Conservation (phyloP, 2,797 vertebrate genomes). For the Salarias fasciatus region DNA sequence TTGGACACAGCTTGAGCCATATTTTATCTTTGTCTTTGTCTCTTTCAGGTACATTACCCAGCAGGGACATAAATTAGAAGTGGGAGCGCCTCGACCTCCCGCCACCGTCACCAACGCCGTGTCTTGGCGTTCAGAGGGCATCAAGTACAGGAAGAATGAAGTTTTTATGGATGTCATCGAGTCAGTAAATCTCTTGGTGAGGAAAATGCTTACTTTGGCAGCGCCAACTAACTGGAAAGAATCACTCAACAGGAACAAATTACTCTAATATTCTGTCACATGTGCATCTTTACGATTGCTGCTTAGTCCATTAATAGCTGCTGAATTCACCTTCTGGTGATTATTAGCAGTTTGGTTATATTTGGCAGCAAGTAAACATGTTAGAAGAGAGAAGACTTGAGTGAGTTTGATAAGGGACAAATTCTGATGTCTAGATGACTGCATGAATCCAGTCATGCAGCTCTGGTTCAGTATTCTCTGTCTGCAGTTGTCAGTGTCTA, state of each 20-base stretch:
- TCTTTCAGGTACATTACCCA: conserved; percentile 86
- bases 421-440: too few relatives aligned
- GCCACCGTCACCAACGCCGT: conserved; percentile 88
- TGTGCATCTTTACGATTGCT: not conserved
- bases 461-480: too few relatives aligned
- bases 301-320: not conserved
- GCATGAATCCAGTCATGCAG: too few relatives aligned
- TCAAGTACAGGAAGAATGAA: conserved; percentile 89
- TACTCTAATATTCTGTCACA: not conserved
- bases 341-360: too few relatives aligned
- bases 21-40: conserved; percentile 19
- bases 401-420: too few relatives aligned
- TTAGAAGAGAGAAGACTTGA: too few relatives aligned
- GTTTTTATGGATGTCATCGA: conserved; percentile 89
- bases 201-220: conserved; percentile 29
- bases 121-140: conserved; percentile 87
- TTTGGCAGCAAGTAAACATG: too few relatives aligned
- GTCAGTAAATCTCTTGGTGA: conserved; percentile 87
- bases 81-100: conserved; percentile 84
- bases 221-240: not conserved
- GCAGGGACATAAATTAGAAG: conserved; percentile 85
- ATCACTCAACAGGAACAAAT: not conserved
- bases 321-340: not conserved
- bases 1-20: conserved; percentile 12
- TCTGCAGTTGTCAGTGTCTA: too few relatives aligned